phyloP scores from a whole-genome alignment of 1,140 invertebrate species.

The Aphelinus atriplicis region DNA sequence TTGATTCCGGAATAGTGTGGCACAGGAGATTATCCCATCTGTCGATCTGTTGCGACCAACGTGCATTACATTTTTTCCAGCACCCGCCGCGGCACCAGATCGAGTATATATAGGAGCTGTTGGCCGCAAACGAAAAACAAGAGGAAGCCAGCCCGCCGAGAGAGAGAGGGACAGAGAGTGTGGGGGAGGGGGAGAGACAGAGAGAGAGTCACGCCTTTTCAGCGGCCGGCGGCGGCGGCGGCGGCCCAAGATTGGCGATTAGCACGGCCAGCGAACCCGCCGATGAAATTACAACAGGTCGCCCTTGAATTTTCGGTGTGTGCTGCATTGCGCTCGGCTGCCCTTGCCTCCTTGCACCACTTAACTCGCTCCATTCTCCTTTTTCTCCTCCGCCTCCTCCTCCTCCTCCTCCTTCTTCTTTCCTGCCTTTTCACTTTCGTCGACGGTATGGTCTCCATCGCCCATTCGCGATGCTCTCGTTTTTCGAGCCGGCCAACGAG shows the following conservation, averaged over 20 bases:
- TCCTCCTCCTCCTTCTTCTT: constrained; percentile 33
- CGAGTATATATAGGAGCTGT: too few relatives aligned
- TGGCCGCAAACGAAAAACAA: too few relatives aligned
- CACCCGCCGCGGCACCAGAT: too few relatives aligned
- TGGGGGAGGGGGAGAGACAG: background rate
- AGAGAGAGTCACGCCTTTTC: constrained; percentile 23
- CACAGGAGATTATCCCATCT: too few relatives aligned
- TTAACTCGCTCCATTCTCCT: constrained; percentile 42
- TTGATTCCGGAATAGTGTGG: too few relatives aligned
- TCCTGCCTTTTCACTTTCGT: constrained; percentile 9
- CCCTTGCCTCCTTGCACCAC: constrained; percentile 50
- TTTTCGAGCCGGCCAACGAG: too few relatives aligned
- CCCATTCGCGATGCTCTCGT: background rate
- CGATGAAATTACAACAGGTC: constrained; percentile 46
- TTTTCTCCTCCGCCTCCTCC: constrained; percentile 35
- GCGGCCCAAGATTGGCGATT: constrained; percentile 30
- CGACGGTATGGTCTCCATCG: background rate
- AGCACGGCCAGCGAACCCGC: constrained; percentile 35
- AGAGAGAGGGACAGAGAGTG: background rate
- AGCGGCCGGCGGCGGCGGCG: background rate
- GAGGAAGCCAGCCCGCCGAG: too few relatives aligned
- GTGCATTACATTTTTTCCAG: too few relatives aligned
- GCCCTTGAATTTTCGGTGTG: constrained; percentile 51
- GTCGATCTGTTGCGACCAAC: too few relatives aligned
- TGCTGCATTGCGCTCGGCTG: constrained; percentile 38